phyloP scores from a whole-genome alignment of 1,140 invertebrate species.

The Pogonomyrmex barbatus region DNA sequence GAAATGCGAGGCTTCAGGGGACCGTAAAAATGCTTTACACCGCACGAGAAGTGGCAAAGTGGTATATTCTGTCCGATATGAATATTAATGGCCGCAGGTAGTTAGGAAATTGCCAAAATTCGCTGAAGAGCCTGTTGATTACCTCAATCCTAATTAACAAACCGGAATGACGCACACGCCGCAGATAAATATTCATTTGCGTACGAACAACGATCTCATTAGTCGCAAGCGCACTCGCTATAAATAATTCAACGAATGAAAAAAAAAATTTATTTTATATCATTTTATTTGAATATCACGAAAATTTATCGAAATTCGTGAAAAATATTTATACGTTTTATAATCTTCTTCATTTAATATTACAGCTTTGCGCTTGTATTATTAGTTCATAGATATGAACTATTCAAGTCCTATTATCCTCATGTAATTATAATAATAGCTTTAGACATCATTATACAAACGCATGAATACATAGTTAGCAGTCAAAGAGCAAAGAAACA shows the following conservation, averaged over 20 bases:
- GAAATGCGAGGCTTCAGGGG: slow-evolving; percentile 49
- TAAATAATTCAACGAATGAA: slow-evolving; percentile 7
- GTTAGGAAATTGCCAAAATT: slow-evolving; percentile 44
- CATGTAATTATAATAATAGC: slow-evolving; percentile 15
- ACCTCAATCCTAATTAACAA: slow-evolving; percentile 67
- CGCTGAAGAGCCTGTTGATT: slow-evolving; percentile 35
- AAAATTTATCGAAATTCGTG: neutral
- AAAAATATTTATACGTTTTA: neutral
- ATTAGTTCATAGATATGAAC: neutral
- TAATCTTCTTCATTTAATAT: neutral
- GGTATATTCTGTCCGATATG: slow-evolving; percentile 47
- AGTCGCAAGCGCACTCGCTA: slow-evolving; percentile 29
- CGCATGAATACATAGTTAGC: neutral
- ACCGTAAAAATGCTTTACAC: slow-evolving; percentile 66
- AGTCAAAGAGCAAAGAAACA: neutral
- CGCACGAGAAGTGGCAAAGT: slow-evolving; percentile 12
- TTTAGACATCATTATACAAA: slow-evolving; percentile 12
- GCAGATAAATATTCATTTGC: slow-evolving; percentile 62
- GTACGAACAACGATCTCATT: slow-evolving; percentile 40
- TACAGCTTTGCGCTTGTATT: neutral
- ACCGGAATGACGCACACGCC: slow-evolving; percentile 46
- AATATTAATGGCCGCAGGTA: slow-evolving; percentile 61
- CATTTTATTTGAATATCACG: neutral
- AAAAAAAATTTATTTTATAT: neutral
- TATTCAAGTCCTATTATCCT: slow-evolving; percentile 11